Percentiles rank a stretch among this genome's conserved stretches.
Evolutionary conservation across 2,888 invertebrate genomes (phyloP).

Genomic region (Lottia scabra): DNA sequence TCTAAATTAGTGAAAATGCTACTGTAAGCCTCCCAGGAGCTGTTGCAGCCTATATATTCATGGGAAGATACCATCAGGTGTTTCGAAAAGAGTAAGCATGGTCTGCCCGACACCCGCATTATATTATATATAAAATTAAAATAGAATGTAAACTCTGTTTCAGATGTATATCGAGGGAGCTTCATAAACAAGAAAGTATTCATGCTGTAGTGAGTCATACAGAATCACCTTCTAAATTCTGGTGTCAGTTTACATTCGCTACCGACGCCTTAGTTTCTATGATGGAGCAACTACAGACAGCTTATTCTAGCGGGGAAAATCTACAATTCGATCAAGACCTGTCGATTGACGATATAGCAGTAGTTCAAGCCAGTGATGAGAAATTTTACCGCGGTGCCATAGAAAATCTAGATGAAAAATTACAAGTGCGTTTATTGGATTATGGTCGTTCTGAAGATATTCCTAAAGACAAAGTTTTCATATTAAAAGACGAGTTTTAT

Average conservation of each 20-base stretch:
- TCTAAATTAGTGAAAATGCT: no score
- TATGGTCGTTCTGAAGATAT: constrained; percentile 35
- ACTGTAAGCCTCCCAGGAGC: no score
- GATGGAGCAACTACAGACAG: constrained; percentile 38
- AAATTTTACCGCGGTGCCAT: constrained; percentile 39
- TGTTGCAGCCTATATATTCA: no score
- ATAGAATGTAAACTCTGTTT: not conserved
- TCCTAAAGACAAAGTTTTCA: constrained; percentile 32
- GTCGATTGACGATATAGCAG: constrained; percentile 24
- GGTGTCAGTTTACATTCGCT: constrained; percentile 41
- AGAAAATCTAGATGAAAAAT: constrained; percentile 16
- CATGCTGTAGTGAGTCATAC: constrained; percentile 31
- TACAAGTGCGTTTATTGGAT: constrained; percentile 50
- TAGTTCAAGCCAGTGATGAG: constrained; percentile 28
- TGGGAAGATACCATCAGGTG: no score
- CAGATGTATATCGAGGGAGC: constrained; percentile 26
- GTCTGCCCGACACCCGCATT: no score
- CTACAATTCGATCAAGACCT: constrained; percentile 12
- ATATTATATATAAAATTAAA: no score
- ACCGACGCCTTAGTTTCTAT: constrained; percentile 30
- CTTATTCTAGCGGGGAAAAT: constrained; percentile 29
- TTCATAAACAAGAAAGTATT: constrained; percentile 24
- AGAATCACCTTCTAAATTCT: constrained; percentile 43
- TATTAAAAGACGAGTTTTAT: constrained; percentile 40
- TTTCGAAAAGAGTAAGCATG: no score